A percentile compares a stretch with the other conserved stretches of the same genome.
These are phyloP conservation scores for Agelaius tricolor DNA, from an alignment of 2,113 vertebrate species.

Conservation along the genomic window DNA sequence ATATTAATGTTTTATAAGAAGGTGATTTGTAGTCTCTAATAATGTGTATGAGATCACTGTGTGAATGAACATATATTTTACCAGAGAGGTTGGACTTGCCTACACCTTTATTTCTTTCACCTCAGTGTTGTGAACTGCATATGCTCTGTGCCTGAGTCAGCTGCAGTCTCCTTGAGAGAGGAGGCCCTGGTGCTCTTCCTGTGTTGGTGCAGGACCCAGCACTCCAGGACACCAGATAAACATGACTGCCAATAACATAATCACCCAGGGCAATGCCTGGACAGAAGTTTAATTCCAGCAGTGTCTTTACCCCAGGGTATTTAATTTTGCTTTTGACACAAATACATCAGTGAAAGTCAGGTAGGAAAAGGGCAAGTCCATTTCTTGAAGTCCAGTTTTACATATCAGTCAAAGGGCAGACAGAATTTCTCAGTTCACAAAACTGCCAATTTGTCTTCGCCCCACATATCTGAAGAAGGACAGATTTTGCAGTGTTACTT, in stretches of 20 bases:
- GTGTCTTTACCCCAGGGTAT: background rate
- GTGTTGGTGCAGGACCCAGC: background rate
- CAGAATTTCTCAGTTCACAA: conserved; percentile 12
- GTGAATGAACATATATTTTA: background rate
- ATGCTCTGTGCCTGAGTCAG: background rate
- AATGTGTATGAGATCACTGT: background rate
- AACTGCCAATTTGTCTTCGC: conserved; percentile 7
- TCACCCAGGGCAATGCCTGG: background rate
- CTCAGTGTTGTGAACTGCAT: background rate
- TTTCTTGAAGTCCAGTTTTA: background rate
- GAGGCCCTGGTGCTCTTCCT: background rate
- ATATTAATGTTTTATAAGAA: background rate
- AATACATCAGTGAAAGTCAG: background rate
- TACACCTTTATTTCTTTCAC: background rate
- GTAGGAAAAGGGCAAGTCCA: background rate
- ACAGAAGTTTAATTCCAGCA: background rate
- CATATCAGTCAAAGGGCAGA: background rate
- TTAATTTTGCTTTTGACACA: background rate
- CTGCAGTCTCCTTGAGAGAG: background rate
- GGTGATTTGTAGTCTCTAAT: background rate
- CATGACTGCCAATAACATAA: background rate
- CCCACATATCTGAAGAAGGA: background rate
- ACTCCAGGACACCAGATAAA: background rate
- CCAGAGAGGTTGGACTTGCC: background rate
- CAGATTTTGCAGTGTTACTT: conserved; percentile 12